Base-by-base conservation (phyloP, 2,797 vertebrate species). In the Carduelis carduelis region DNA sequence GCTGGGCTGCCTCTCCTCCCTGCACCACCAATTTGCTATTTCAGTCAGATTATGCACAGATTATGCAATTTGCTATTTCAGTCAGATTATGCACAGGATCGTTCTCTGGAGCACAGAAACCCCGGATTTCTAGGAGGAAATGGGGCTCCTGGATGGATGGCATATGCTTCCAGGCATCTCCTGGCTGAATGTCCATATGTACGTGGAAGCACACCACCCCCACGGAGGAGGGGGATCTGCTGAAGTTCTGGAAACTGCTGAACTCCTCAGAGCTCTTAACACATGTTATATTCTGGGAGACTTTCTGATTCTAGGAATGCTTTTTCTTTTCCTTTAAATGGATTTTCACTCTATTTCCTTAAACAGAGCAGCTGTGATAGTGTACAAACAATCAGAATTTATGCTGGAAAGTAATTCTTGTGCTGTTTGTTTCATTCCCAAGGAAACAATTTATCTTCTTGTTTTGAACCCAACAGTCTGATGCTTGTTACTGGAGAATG, bases 41-140 rank as follows among this genome's bases (percentile, higher is more conserved):
- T 22, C 16, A 14, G 20, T 53, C 30, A 32, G 3, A 8, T 70
- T 12, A 4, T 4, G 1, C 12, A 0, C 43, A 2, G 49, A n/a
- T n/a, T n/a, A n/a, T n/a, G n/a, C 15, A 19, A 28, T 14, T 20
- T 3, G 3, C 14, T 9, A 26, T 30, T 50, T 22, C 16, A 14
- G 20, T 53, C 30, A 32, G 3, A 8, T 70, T 12, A 4, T 4
- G 1, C 12, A 0, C 43, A 2, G 49, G 5, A 1, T 14, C 1
- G 2, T 69, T 59, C 11, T n/a, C 6, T 30, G 47, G 35, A 37
- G 61, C 22, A 2, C 7, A 37, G 75, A 65, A 68, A 10, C 4
- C n/a, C 27, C 0, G 2, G 35, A 2, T 87, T 68, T 61, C 14
- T 34, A 22, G 82, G 57, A 12, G 5, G 1, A 15, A 60, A 24